Base-by-base conservation (phyloP, 1,140 invertebrate species). In the Procambarus virginalis region DNA sequence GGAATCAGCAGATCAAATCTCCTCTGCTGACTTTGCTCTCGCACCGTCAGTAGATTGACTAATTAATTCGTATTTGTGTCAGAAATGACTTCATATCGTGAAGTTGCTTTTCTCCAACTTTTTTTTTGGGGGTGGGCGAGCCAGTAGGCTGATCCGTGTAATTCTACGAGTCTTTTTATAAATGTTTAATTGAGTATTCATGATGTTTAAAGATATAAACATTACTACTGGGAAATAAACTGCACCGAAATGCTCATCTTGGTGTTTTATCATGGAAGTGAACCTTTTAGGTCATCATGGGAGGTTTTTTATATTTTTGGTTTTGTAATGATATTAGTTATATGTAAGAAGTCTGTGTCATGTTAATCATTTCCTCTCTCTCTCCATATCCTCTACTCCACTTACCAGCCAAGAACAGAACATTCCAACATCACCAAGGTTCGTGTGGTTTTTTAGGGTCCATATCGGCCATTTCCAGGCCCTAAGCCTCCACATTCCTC, bases 1-100 rank as follows among this genome's bases (percentile, higher is more conserved):
- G 86, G 86, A 88, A 88, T 88, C 86, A 88, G 86, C 86, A 82
- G 86, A 88, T 88, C 86, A 88, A 88, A 88, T 88, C 86, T 88
- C 86, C 75, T 82, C 86, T 88, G 86, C 86, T 88, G 86, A 88
- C 79, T 88, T 88, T 88, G 85, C 85, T 86, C 85, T 86, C 77
- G 46, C 85, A 79, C 76, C 76, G 76, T 80, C 85, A 86, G 85
- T 86, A 88, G 79, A 88, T 88, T 82, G 78, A 82, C 78, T 88
- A 88, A 88, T 88, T 88, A 88, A 88, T 88, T 88, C 86, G 76
- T 88, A 82, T 88, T 88, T 88, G 86, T 80, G 86, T 82, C 86
- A 68, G 86, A 88, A 88, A 88, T 88, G 86, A 88, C 86, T 88
- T 88, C 46, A 68, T 82, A 60, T 82, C 51, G n/a, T 6, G 22